Percentiles rank a stretch among this genome's conserved stretches.
phyloP scores from a whole-genome alignment of 2,888 invertebrate species.

The Cotesia congregata region DNA sequence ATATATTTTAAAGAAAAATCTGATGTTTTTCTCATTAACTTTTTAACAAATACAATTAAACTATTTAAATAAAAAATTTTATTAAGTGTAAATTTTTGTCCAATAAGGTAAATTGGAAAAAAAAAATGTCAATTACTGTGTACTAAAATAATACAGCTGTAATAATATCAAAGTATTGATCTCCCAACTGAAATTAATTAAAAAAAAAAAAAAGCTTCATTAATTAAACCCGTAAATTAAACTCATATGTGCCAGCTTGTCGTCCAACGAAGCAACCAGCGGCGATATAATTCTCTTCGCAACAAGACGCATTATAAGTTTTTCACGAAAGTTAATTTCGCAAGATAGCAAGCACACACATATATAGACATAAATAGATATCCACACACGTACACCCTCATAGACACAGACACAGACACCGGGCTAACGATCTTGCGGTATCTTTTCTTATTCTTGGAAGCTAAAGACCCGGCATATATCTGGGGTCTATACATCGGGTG shows the following conservation, averaged over 20 bases:
- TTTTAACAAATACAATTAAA: too few species aligned
- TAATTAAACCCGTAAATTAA: conserved; percentile 24
- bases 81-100: too few species aligned
- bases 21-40: too few species aligned
- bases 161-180: background rate
- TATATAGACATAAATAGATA: background rate
- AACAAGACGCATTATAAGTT: conserved; percentile 67
- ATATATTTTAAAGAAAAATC: too few species aligned
- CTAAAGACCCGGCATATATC: conserved; percentile 11
- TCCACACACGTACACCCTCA: background rate
- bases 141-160: too few species aligned
- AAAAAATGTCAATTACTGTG: too few species aligned
- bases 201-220: conserved; percentile 24
- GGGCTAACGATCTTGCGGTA: background rate
- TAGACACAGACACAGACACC: background rate
- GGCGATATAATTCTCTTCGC: conserved; percentile 48
- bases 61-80: too few species aligned
- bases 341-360: conserved; percentile 52
- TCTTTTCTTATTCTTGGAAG: conserved; percentile 38
- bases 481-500: conserved; percentile 19
- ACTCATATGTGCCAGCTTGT: conserved; percentile 44
- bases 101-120: too few species aligned
- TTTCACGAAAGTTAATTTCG: conserved; percentile 67
- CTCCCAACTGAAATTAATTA: conserved; percentile 3
- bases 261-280: conserved; percentile 21